Base-by-base conservation (phyloP, 2,888 invertebrate species). In the Cryptosula pallasiana region DNA sequence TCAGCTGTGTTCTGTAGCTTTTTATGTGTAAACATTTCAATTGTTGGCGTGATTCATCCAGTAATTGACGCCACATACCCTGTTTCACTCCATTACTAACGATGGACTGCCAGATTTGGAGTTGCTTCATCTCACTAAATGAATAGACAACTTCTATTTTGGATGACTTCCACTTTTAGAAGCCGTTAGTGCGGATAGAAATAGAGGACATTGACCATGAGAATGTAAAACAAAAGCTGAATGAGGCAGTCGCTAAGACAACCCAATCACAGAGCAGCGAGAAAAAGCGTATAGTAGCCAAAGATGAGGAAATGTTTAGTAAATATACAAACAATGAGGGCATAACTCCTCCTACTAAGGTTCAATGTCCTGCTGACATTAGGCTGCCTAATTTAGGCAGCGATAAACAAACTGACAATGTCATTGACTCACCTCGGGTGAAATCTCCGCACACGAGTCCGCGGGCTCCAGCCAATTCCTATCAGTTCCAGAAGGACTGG, bases 151-250 rank as follows among this genome's bases (percentile, higher is more conserved):
- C n/a, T n/a, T n/a, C n/a, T n/a, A n/a, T n/a, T n/a, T n/a, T n/a
- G n/a, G n/a, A n/a, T n/a, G n/a, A n/a, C n/a, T n/a, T n/a, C n/a
- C n/a, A n/a, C 34, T 74, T 75, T 32, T 73, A 82, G 82, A 81
- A 80, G 75, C 81, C 80, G 13, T 73, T 82, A 32, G 71, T 74
- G 55, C 75, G 80, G 71, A 77, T 83, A 16, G 72, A 76, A 23
- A 82, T 83, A 36, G 80, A 82, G 75, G 83, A 83, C 72, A 78
- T 82, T 45, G 81, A 81, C 1, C 35, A 78, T 16, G 80, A 81
- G 25, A 75, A 77, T 45, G 76, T 76, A 23, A 72, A 57, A 75
- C 73, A 57, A 72, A 75, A 70, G 71, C 75, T 35, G 5, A 69
- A 55, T 34, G 69, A 36, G 1, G 70, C 74, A 25, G 72, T 74